Conservation (phyloP, 1,140 invertebrate genomes). For the Periplaneta americana region DNA sequence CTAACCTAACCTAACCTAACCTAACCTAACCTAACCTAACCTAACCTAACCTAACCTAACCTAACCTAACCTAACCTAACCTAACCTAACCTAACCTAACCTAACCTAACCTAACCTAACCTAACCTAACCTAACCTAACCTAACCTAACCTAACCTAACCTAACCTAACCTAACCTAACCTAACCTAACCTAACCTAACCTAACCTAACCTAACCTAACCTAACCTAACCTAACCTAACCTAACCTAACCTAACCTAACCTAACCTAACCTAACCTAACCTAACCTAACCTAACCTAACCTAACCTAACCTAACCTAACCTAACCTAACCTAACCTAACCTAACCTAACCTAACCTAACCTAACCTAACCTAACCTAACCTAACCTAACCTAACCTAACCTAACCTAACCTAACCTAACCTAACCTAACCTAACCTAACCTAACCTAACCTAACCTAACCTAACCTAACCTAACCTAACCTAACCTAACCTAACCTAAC, state of each 20-base stretch:
- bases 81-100: conserved; percentile 17
- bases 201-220: conserved; percentile 17
- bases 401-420: conserved; percentile 14
- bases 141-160: not conserved
- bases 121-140: conserved; percentile 3
- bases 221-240: conserved; percentile 5
- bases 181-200: conserved; percentile 10
- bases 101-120: not conserved
- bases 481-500: conserved; percentile 25
- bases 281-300: conserved; percentile 11
- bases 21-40: conserved; percentile 15
- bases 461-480: conserved; percentile 17
- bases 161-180: not conserved
- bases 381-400: conserved; percentile 22
- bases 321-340: conserved; percentile 14
- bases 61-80: conserved; percentile 22
- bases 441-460: conserved; percentile 19
- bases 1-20: conserved; percentile 27
- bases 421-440: conserved; percentile 22
- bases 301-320: conserved; percentile 19
- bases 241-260: conserved; percentile 12
- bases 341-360: conserved; percentile 28
- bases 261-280: conserved; percentile 18
- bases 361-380: conserved; percentile 28
- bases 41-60: conserved; percentile 17